These are phyloP conservation scores for Cavia porcellus DNA, from an alignment of 2,113 vertebrate species.

Conservation along the genomic window DNA sequence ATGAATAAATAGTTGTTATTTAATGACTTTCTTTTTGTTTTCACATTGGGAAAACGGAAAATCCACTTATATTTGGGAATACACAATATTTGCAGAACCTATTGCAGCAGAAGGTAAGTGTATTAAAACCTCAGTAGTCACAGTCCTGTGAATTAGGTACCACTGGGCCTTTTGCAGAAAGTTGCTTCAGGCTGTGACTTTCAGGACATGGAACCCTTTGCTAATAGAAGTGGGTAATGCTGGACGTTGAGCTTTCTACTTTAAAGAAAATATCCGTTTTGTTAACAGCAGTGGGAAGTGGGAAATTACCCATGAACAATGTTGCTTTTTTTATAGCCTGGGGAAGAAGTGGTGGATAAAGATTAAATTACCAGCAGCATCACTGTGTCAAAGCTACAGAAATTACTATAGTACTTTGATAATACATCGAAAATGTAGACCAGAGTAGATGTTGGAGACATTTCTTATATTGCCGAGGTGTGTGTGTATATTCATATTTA, in stretches of 20 bases:
- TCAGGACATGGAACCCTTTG: neutral
- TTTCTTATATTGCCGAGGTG: neutral
- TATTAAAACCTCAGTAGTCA: neutral
- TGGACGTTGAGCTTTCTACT: constrained; percentile 50
- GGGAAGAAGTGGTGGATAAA: neutral
- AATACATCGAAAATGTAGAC: constrained; percentile 52
- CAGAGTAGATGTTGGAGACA: neutral
- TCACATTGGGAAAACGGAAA: neutral
- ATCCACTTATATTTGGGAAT: constrained; percentile 8
- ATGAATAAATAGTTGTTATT: neutral
- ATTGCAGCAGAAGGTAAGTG: neutral
- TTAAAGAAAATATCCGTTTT: constrained; percentile 73
- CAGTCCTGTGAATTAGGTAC: neutral
- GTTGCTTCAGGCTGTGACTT: neutral
- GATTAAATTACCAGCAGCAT: constrained; percentile 52
- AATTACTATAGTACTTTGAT: constrained; percentile 61
- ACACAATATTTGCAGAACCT: neutral
- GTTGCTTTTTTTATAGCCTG: constrained; percentile 43
- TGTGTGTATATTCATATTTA: neutral
- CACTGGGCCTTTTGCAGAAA: neutral
- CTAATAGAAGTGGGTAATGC: neutral
- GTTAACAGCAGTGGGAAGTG: constrained; percentile 66
- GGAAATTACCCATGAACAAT: constrained; percentile 73
- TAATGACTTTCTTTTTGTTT: neutral
- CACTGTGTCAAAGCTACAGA: constrained; percentile 60